Evolutionary conservation across 2,113 vertebrate genomes (phyloP).

Genomic region (Dipodomys stephensi): DNA sequence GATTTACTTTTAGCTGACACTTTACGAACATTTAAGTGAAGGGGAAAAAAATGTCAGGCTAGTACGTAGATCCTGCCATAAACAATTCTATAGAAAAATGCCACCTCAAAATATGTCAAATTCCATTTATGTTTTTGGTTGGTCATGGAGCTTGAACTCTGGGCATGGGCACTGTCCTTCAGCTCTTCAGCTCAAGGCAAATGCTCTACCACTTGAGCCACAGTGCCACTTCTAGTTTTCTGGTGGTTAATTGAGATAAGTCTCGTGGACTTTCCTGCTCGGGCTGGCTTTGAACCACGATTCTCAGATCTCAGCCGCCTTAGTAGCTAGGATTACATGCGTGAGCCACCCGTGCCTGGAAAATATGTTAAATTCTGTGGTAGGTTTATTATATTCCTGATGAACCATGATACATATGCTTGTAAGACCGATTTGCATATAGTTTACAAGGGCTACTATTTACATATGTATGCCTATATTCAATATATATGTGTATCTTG

Average conservation of each 20-base stretch:
- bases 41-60: neutral
- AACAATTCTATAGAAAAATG: conserved; percentile 68
- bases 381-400: conserved; percentile 69
- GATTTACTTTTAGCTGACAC: conserved; percentile 39
- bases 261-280: too few relatives aligned
- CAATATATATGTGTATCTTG: conserved; percentile 83
- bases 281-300: too few relatives aligned
- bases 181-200: too few relatives aligned
- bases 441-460: conserved; percentile 81
- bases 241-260: too few relatives aligned
- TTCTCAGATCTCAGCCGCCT: too few relatives aligned
- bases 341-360: too few relatives aligned
- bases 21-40: conserved; percentile 35
- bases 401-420: conserved; percentile 73
- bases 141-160: too few relatives aligned
- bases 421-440: conserved; percentile 75
- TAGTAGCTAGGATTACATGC: too few relatives aligned
- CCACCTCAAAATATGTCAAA: conserved; percentile 61
- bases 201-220: too few relatives aligned
- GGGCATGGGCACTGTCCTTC: too few relatives aligned
- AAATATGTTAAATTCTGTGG: conserved; percentile 62
- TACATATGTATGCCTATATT: conserved; percentile 79
- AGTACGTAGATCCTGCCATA: conserved; percentile 56
- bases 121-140: neutral
- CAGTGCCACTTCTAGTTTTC: too few relatives aligned